Base-by-base conservation (phyloP, 2,113 vertebrate species). In the Tachycineta bicolor region DNA sequence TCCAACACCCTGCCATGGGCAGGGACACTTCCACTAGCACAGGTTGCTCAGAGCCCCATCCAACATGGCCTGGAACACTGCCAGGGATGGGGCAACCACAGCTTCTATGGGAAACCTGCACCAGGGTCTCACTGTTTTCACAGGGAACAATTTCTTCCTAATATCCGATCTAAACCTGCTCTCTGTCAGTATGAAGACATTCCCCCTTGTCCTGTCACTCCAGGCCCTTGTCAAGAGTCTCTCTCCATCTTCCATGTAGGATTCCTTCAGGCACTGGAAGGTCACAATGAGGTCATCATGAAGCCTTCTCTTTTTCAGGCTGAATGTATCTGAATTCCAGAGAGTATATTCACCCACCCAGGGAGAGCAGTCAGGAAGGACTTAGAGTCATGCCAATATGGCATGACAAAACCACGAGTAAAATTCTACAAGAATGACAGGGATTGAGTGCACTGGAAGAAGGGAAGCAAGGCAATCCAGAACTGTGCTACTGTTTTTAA, bases 21-120 rank as follows among this genome's bases (percentile, higher is more conserved):
- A 68, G 24, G 19, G 39, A 34, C 46, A 68, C 23, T 67, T n/a
- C 28, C 39, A n/a, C 33, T 25, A 4, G 0, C 5, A 28, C 69
- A 82, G 23, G 0, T 6, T 46, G 28, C 16, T 75, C 46, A 2
- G 2, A 52, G 28, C 46, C 33, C 11, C 25, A 58, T 37, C 76
- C 34, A 80, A 0, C 25, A 21, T 81, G 39, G 28, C 33, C 7
- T n/a, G 0, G 28, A 0, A 59, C 53, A n/a, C 19, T 67, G 0
- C 53, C 60, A 82, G 46, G 39, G 28, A 52, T 53, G 39, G 33
- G 4, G 7, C 52, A 89, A 26, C 46, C 78, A 46, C 69, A 60
- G 33, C 33, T 75, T 0, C 60, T 37, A 60, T 46, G 60, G 31
- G 22, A 0, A 59, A 2, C 77, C 44, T 75, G 23, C 39, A 53